Conservation (phyloP, 2,797 vertebrate species). For the Hypotaenidia philippensis region DNA sequence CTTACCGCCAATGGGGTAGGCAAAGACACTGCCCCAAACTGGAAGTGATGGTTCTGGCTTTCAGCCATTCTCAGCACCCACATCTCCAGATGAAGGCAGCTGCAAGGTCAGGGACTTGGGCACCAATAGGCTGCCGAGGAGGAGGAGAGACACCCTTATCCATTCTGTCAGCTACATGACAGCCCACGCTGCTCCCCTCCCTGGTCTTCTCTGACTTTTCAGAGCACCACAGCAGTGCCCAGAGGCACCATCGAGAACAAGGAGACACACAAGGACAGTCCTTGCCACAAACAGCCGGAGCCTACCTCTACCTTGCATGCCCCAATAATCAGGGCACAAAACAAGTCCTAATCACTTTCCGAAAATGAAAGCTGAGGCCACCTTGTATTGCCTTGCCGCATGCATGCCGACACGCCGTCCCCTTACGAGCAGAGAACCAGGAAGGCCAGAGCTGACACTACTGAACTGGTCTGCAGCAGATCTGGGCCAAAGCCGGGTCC, state of each 20-base stretch:
- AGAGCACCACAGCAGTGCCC: not conserved
- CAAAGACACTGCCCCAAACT: not conserved
- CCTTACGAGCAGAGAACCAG: not conserved
- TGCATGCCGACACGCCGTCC: rapidly evolving
- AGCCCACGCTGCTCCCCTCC: not conserved
- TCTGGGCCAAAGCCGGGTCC: not conserved
- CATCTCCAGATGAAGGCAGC: not conserved
- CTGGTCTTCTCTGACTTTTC: not conserved
- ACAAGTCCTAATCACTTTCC: not conserved
- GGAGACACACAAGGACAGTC: constrained; percentile 10
- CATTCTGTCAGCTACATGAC: constrained; percentile 6
- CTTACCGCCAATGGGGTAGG: not conserved
- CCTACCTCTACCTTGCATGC: not conserved
- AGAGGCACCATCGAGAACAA: not conserved
- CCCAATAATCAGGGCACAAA: not conserved
- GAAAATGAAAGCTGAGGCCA: not conserved
- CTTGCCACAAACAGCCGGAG: not conserved
- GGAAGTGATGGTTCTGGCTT: not conserved
- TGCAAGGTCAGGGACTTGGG: not conserved
- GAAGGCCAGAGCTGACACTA: not conserved
- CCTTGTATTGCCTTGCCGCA: not conserved
- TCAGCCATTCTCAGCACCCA: not conserved
- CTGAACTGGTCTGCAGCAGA: not conserved
- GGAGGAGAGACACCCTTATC: not conserved
- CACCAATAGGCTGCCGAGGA: not conserved